Evolutionary conservation across 2,888 invertebrate genomes (phyloP).

Genomic region (Stenodema calcarata): DNA sequence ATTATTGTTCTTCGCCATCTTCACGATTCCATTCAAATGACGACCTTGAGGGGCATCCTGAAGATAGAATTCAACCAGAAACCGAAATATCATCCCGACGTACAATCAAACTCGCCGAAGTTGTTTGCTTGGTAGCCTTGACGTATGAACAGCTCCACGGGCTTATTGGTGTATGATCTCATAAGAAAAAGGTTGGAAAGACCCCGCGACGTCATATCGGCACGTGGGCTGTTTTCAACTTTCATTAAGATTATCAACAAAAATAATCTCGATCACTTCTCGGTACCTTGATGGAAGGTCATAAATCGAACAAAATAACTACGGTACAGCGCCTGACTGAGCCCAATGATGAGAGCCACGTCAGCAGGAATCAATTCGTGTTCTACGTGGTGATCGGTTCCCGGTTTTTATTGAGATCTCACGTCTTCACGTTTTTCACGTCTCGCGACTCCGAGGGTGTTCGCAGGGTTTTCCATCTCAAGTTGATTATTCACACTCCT

Average conservation of each 20-base stretch:
- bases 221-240: background rate
- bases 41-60: too few relatives aligned
- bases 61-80: too few relatives aligned
- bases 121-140: background rate
- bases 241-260: background rate
- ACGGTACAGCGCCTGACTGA: background rate
- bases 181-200: background rate
- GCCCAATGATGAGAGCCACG: background rate
- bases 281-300: background rate
- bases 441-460: background rate
- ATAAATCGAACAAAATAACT: background rate
- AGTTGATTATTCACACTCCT: background rate
- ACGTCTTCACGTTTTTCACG: background rate
- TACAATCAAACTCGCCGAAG: too few relatives aligned
- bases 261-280: background rate
- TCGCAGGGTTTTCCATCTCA: background rate
- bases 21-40: too few relatives aligned
- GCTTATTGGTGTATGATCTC: background rate
- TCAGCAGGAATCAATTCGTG: background rate
- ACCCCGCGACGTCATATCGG: background rate
- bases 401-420: background rate
- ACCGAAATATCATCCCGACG: too few relatives aligned
- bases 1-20: too few relatives aligned
- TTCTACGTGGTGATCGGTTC: too few relatives aligned
- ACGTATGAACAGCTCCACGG: background rate